phyloP scores from a whole-genome alignment of 2,797 vertebrate species.

The Sebastes iracundus region DNA sequence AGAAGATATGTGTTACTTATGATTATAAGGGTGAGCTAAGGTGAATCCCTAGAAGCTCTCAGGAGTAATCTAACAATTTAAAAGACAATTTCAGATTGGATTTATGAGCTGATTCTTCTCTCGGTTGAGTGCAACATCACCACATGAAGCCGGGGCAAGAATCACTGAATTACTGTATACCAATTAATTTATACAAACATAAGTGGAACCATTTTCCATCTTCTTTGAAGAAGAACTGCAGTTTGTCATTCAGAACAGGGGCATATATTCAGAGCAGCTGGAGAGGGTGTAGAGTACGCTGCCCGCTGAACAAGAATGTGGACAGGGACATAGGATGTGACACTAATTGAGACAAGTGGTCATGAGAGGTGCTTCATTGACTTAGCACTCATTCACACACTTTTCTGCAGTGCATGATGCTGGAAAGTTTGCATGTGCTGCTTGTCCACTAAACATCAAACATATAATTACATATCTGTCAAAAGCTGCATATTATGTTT shows the following conservation, averaged over 20 bases:
- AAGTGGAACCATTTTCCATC: conserved; percentile 10
- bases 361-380: conserved; percentile 28
- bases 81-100: not conserved
- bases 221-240: not conserved
- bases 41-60: not conserved
- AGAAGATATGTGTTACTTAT: not conserved
- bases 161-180: not conserved
- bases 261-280: conserved; percentile 30
- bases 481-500: not conserved
- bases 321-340: conserved; percentile 23
- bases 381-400: conserved; percentile 21
- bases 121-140: not conserved
- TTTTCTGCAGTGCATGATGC: not conserved
- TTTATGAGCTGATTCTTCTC: conserved; percentile 8
- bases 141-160: not conserved
- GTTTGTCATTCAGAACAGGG: conserved; percentile 15
- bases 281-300: conserved; percentile 12
- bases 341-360: conserved; percentile 41
- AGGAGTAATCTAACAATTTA: not conserved
- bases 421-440: not conserved
- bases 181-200: conserved; percentile 32
- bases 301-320: conserved; percentile 10
- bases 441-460: not conserved
- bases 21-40: not conserved
- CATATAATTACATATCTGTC: not conserved